phyloP scores from a whole-genome alignment of 2,888 invertebrate genomes.

The Koerneria pararmatus region DNA sequence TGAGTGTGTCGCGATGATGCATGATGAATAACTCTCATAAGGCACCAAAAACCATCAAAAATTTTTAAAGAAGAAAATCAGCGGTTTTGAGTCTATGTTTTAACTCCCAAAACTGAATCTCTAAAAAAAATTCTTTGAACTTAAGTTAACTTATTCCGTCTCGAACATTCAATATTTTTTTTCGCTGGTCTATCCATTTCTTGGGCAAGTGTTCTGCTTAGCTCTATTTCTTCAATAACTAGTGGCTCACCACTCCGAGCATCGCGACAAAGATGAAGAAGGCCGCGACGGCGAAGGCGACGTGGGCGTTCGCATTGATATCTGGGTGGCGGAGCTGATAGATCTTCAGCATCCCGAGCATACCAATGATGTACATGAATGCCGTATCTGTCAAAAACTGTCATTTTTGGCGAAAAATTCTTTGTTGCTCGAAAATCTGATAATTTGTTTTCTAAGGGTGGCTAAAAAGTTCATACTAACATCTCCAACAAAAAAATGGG shows the following conservation, averaged over 20 bases:
- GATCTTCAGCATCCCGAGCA: conserved; percentile 79
- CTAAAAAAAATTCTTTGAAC: too few species aligned
- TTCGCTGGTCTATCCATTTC: neutral
- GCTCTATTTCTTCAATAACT: conserved; percentile 67
- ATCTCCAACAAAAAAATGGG: too few species aligned
- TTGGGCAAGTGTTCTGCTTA: conserved; percentile 59
- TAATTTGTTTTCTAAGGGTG: too few species aligned
- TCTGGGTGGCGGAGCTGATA: conserved; percentile 84
- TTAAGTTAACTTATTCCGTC: neutral
- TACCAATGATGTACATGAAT: conserved; percentile 86
- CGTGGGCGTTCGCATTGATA: conserved; percentile 72
- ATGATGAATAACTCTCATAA: too few species aligned
- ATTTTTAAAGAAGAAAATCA: too few species aligned
- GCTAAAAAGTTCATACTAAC: too few species aligned
- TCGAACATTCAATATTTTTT: neutral
- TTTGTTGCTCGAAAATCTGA: too few species aligned
- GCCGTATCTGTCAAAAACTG: conserved; percentile 72
- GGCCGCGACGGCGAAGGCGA: conserved; percentile 69
- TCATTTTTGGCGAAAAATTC: neutral
- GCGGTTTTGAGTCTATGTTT: too few species aligned
- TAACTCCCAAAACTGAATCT: too few species aligned
- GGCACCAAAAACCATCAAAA: too few species aligned
- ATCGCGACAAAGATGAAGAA: conserved; percentile 72
- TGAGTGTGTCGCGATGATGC: too few species aligned
- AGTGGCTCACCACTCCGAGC: conserved; percentile 66